Evolutionary conservation across 2,888 invertebrate genomes (phyloP).

Genomic region (Thelaira solivaga): DNA sequence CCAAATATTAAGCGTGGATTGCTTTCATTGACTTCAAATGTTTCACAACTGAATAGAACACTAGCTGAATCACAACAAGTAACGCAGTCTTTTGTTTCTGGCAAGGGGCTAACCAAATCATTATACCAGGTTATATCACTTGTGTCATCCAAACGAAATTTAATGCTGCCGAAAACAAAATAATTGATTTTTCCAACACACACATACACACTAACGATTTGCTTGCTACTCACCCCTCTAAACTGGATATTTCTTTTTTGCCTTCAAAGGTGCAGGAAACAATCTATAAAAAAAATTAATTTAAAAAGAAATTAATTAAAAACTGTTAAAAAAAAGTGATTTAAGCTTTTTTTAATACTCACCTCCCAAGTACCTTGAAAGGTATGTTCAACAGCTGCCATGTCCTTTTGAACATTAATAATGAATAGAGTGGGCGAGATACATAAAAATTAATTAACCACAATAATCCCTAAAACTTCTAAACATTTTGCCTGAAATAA

Average conservation of each 20-base stretch:
- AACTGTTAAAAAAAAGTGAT: background rate
- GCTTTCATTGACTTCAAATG: conserved; percentile 79
- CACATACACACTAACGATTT: too few species aligned
- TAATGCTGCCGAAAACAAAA: conserved; percentile 71
- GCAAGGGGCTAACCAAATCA: conserved; percentile 77
- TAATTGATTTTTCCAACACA: too few species aligned
- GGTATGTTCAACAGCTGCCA: conserved; percentile 75
- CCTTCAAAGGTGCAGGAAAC: conserved; percentile 73
- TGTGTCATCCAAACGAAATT: conserved; percentile 79
- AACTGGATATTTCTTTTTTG: conserved; percentile 71
- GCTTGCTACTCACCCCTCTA: conserved; percentile 74
- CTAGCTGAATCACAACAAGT: conserved; percentile 76
- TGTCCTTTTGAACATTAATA: conserved; percentile 49
- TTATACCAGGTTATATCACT: conserved; percentile 82
- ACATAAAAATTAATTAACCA: conserved; percentile 24
- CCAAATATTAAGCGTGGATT: conserved; percentile 79
- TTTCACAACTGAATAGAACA: conserved; percentile 83
- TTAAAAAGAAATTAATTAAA: background rate
- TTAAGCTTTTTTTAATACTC: conserved; percentile 58
- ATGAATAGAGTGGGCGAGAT: conserved; percentile 58
- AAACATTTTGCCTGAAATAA: conserved; percentile 11
- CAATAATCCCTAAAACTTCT: background rate
- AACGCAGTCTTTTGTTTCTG: conserved; percentile 72
- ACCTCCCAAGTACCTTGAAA: conserved; percentile 81
- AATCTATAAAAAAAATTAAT: conserved; percentile 66